Evolutionary conservation across 2,113 vertebrate genomes (phyloP), one percentile per base, ranked within the genome.

Genomic region (Acrocephalus arundinaceus): DNA sequence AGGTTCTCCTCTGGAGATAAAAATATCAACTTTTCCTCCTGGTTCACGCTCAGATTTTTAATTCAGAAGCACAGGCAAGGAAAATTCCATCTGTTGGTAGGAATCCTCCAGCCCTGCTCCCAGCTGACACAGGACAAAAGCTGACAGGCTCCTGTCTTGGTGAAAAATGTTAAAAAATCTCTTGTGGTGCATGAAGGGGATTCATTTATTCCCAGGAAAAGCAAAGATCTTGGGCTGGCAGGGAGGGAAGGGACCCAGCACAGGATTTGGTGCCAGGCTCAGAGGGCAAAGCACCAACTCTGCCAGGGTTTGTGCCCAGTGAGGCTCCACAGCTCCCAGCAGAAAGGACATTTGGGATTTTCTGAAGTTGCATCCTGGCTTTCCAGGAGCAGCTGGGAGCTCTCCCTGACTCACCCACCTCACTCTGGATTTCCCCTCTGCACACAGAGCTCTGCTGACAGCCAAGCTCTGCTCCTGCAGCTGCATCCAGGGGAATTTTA

Each of bases 51-150:
- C 58, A n/a, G 85, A 79, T 61, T 66, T 92, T 67, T 79, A 92
- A 95, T 96, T 79, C 54, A 86, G 84, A 92, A 89, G 80, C 83
- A 89, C 93, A 92, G 77, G 87, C 89, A 95, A 37, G 85, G 65
- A 80, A 94, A 89, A 89, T 31, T 85, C 95, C 95, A 94, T 96
- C 94, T 96, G 95, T 58, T 85, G 72, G 83, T 17, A 33, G 71
- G 31, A 31, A 57, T 83, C 57, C 68, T 27, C 16, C 66, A 59
- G 70, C 39, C 74, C 55, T 66, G 76, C 79, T 73, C 76, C 71
- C 55, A 87, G 84, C 72, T 70, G 49, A 52, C 11, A 49, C 58
- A 11, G 31, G 74, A 89, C 90, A 48, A 14, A 82, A 84, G 84
- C 77, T 84, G 93, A 85, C 94, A 93, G 71, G 82, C 70, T 85